phyloP scores from a whole-genome alignment of 1,140 invertebrate genomes.

The Tetraneura akinire region DNA sequence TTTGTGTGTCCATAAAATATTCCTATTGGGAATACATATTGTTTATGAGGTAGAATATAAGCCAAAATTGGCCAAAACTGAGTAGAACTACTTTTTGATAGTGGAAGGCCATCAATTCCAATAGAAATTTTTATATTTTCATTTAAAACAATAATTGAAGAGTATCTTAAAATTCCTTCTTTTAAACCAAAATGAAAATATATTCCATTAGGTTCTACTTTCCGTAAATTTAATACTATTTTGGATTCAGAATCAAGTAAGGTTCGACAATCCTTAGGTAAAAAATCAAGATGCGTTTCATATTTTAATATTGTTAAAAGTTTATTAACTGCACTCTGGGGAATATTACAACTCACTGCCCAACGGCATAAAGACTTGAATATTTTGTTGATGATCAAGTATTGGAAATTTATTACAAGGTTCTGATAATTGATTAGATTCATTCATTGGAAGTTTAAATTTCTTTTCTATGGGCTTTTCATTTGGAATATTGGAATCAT shows the following conservation, averaged over 20 bases:
- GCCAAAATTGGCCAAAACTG: not conserved
- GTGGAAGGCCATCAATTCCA: not conserved
- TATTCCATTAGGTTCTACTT: not conserved
- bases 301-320: not conserved
- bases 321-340: not conserved
- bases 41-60: not conserved
- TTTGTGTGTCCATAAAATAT: not conserved
- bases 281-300: not conserved
- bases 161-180: not conserved
- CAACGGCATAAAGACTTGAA: slow-evolving; percentile 1
- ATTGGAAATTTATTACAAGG: too few relatives aligned
- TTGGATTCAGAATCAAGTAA: not conserved
- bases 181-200: not conserved
- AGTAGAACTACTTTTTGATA: slow-evolving; percentile 6
- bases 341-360: not conserved
- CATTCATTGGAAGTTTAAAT: too few relatives aligned
- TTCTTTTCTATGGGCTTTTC: too few relatives aligned
- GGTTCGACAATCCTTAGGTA: not conserved
- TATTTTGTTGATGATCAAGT: too few relatives aligned
- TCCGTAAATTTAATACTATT: not conserved
- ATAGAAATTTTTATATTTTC: not conserved
- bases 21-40: not conserved
- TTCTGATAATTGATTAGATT: too few relatives aligned
- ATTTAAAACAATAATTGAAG: not conserved
- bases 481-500: too few relatives aligned